These are phyloP conservation scores for Syngnathus floridae DNA, from an alignment of 2,113 vertebrate species.

Conservation along the genomic window DNA sequence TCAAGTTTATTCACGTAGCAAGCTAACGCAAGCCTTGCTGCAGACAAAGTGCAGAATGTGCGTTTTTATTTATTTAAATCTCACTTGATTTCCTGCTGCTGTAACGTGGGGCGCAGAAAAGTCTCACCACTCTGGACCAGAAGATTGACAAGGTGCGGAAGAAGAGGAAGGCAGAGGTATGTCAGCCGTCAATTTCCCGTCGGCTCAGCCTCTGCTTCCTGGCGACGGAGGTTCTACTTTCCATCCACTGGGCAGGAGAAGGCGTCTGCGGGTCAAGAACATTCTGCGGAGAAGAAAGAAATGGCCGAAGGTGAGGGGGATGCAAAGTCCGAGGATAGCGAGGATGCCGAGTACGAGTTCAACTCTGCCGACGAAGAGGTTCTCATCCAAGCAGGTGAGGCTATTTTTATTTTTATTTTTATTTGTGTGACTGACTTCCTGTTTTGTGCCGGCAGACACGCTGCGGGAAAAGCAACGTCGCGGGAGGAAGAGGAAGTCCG, in stretches of 20 bases:
- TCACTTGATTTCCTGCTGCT: not conserved
- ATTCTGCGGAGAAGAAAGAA: conserved; percentile 12
- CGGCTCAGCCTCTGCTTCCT: not conserved
- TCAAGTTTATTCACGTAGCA: too few species aligned
- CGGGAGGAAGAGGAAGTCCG: conserved; percentile 68
- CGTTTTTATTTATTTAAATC: not conserved
- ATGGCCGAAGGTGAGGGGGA: conserved; percentile 22
- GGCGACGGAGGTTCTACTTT: not conserved
- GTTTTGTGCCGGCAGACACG: conserved; percentile 67
- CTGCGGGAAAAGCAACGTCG: conserved; percentile 79
- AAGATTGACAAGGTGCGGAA: conserved; percentile 92
- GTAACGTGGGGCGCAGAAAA: conserved; percentile 63
- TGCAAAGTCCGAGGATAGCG: conserved; percentile 42
- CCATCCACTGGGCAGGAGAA: conserved; percentile 69
- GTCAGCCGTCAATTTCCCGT: conserved; percentile 1
- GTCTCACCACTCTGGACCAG: conserved; percentile 85
- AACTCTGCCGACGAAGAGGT: conserved; percentile 80
- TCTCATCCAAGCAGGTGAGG: conserved; percentile 82
- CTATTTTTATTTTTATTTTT: not conserved
- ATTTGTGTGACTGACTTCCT: not conserved
- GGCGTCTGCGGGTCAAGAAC: conserved; percentile 24
- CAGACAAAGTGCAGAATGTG: too few species aligned
- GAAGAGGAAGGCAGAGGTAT: conserved; percentile 80
- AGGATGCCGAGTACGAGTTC: conserved; percentile 68
- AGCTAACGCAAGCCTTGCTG: too few species aligned